Percentiles rank a stretch among this genome's conserved stretches.
Evolutionary conservation across 2,797 vertebrate species (phyloP).

Genomic region (Sebastes alutus): DNA sequence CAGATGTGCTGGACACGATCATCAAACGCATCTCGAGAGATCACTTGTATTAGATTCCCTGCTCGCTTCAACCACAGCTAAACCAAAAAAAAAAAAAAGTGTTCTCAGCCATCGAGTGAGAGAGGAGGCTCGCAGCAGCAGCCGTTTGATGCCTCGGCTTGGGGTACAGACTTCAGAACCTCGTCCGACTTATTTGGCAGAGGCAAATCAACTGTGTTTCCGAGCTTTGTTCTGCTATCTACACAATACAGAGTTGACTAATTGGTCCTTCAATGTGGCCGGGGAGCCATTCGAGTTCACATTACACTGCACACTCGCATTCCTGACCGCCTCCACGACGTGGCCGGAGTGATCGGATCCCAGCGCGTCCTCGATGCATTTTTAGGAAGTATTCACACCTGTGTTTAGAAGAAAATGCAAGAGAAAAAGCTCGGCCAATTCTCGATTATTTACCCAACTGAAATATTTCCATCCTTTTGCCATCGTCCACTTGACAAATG

Average conservation of each 20-base stretch:
- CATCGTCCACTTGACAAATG: constrained; percentile 60
- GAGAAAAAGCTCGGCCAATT: not conserved
- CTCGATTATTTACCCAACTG: constrained; percentile 35
- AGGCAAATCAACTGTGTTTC: constrained; percentile 43
- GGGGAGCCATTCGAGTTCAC: constrained; percentile 50
- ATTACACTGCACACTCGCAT: constrained; percentile 57
- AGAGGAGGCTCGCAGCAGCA: not conserved
- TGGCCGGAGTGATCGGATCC: constrained; percentile 29
- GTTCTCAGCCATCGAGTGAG: not conserved
- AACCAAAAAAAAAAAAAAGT: not conserved
- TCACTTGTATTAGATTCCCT: not conserved
- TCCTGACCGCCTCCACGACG: constrained; percentile 40
- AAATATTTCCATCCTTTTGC: constrained; percentile 45
- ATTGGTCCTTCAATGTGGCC: constrained; percentile 54
- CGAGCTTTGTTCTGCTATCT: constrained; percentile 34
- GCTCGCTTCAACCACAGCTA: not conserved
- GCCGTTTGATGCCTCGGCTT: constrained; percentile 6
- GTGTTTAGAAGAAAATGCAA: not conserved
- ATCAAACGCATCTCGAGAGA: not conserved
- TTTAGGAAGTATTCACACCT: constrained; percentile 31
- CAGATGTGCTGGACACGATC: not conserved
- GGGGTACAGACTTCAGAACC: constrained; percentile 17
- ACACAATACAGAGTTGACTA: constrained; percentile 60
- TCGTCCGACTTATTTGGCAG: constrained; percentile 21
- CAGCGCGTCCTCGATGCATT: not conserved